phyloP scores from a whole-genome alignment of 2,113 vertebrate species.

The Lepus americanus region DNA sequence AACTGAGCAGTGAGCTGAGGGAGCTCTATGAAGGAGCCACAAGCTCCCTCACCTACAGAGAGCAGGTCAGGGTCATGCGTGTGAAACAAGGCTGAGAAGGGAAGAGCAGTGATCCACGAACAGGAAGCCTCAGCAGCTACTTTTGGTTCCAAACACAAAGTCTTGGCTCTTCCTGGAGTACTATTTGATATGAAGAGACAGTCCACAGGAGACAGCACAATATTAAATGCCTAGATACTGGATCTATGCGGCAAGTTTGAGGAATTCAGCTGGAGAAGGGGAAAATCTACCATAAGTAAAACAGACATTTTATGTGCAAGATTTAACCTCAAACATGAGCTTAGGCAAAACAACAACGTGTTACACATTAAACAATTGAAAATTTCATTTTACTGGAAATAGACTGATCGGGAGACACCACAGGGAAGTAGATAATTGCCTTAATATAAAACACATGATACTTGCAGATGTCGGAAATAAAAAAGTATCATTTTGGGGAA shows the following conservation, averaged over 20 bases:
- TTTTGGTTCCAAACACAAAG: not conserved
- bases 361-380: not conserved
- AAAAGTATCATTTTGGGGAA: not conserved
- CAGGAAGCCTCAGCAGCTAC: not conserved
- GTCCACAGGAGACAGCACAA: not conserved
- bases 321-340: not conserved
- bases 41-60: not conserved
- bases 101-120: not conserved
- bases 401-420: not conserved
- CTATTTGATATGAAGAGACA: not conserved
- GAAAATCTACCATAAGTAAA: not conserved
- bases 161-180: not conserved
- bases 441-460: not conserved
- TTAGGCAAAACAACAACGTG: not conserved
- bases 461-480: not conserved
- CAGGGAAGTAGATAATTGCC: not conserved
- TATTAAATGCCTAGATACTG: not conserved
- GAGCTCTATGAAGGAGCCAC: not conserved
- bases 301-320: not conserved
- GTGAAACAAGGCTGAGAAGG: not conserved
- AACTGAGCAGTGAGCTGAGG: not conserved
- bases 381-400: not conserved
- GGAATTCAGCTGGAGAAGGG: not conserved
- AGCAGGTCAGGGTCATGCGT: not conserved
- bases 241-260: not conserved